Evolutionary conservation across 1,140 invertebrate genomes (phyloP), one percentile per base, ranked within the genome.

Genomic region (Patella vulgata): DNA sequence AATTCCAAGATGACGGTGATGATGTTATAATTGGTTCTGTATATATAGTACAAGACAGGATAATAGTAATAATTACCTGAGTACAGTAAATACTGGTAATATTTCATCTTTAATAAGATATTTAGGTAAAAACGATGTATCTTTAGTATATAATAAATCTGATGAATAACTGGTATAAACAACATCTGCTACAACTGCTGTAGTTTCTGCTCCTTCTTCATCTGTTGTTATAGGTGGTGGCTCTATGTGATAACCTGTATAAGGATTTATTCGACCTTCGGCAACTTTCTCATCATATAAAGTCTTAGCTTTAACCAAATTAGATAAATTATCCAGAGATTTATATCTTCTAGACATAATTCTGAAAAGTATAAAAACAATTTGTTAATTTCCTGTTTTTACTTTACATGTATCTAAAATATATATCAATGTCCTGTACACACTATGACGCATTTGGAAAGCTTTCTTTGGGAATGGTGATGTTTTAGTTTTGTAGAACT

Each of bases 241-340:
- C 25, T 43, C 14, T 8, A 63, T 42, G 47, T 63, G 63, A 17
- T 68, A 59, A 5, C 55, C 62, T 36, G 69, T 69, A 59, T 77
- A 77, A 23, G 70, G 73, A 44, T 68, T 62, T 33, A 77, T 57
- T 33, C 43, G 59, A 3, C 67, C 62, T 30, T 52, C 59, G 19
- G 65, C 64, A 1, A 75, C 67, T 28, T 71, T 64, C 47, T 71
- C 43, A n/a, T 70, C 56, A 19, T 66, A 31, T 12, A 60, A 33
- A 39, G 52, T 54, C 42, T 61, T 25, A 12, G 68, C 68, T 50
- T 48, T 59, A 39, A 67, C 53, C 28, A 68, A 59, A 3, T 66
- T 50, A 39, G 74, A 71, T 28, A 79, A 43, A 60, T 79, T 74
- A 48, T 77, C 71, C 36, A n/a, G 54, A 0, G 77, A 79, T 21